Evolutionary conservation across 1,140 invertebrate genomes (phyloP), one percentile per base, ranked within the genome.

Genomic region (Bombus superbus): DNA sequence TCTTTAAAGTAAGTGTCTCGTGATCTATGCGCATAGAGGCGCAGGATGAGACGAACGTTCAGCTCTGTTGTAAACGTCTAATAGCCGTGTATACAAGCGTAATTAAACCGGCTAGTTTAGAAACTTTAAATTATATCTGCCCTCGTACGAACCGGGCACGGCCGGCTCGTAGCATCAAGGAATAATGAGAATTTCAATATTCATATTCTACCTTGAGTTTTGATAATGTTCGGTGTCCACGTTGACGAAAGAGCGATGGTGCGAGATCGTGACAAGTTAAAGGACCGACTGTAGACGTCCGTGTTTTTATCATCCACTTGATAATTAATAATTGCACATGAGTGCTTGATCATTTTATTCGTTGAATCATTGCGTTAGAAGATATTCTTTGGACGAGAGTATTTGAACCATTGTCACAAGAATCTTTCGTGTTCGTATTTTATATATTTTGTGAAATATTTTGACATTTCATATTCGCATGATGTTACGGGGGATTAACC

Each of bases 111-210:
- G 86, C 85, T 91, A 93, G 92, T 94, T 92, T 90, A 90, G 91
- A 92, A 94, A 94, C 91, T 94, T 94, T 92, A 94, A 94, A 94
- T 95, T 94, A 94, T 94, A 92, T 92, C 87, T 89, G 88, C 64
- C 59, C 81, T 91, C 90, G 76, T 64, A 81, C 77, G 81, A 82
- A 85, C 87, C 82, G 68, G 64, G 82, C 86, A 78, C 82, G 80
- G 69, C 62, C 83, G 59, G 85, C 84, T 88, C 83, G 87, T 83
- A 91, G 88, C 86, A 86, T 88, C 75, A 84, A 81, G 80, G 89
- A 93, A 93, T 94, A 94, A 95, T 94, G 92, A 94, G 92, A 93
- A 92, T 94, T 94, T 94, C 92, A 95, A 94, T 95, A 94, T 95
- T 95, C 92, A 95, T 94, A 91, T 91, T 83, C 85, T 59, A 86